Conservation (phyloP, 2,797 vertebrate species). For the Nothura maculosa region DNA sequence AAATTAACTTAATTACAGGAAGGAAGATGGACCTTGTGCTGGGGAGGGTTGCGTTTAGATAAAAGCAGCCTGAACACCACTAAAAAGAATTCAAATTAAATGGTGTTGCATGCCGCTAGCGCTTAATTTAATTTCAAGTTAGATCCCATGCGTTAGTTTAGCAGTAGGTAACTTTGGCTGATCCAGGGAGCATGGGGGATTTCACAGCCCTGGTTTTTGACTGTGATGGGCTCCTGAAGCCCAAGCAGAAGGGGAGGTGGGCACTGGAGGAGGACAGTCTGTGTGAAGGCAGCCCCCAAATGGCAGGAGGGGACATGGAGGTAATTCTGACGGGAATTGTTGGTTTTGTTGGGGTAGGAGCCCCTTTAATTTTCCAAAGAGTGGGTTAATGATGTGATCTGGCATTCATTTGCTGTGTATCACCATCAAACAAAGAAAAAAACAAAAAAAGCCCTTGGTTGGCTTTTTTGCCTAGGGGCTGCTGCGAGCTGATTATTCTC, state of each 20-base stretch:
- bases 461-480: conserved; percentile 75
- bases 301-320: conserved; percentile 24
- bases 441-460: not conserved
- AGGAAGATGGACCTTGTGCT: not conserved
- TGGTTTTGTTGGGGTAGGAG: conserved; percentile 51
- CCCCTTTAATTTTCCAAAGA: conserved; percentile 66
- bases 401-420: conserved; percentile 51
- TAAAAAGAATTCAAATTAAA: not conserved
- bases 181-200: not conserved
- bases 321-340: conserved; percentile 47
- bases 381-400: conserved; percentile 59
- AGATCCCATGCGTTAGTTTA: not conserved
- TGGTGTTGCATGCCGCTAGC: not conserved
- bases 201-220: not conserved
- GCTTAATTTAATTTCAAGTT: conserved; percentile 16
- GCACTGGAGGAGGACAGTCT: conserved; percentile 1
- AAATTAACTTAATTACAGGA: not conserved
- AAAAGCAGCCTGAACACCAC: not conserved
- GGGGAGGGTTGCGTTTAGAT: not conserved
- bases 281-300: conserved; percentile 2
- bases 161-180: not conserved
- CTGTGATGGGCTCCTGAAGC: not conserved
- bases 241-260: not conserved
- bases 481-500: conserved; percentile 79
- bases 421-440: conserved; percentile 13